Conservation (phyloP, 2,113 vertebrate genomes). For the Proteles cristata region DNA sequence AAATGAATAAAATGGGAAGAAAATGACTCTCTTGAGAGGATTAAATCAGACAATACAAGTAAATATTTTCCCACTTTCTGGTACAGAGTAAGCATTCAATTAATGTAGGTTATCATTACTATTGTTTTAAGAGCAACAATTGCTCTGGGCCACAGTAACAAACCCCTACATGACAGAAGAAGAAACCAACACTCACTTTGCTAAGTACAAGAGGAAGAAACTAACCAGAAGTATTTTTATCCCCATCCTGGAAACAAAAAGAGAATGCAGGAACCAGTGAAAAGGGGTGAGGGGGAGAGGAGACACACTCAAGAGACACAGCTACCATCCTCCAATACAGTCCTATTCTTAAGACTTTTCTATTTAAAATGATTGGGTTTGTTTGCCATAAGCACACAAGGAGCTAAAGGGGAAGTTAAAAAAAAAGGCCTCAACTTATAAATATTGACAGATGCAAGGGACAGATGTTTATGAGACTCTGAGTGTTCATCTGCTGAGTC, state of each 20-base stretch:
- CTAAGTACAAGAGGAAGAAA: conserved; percentile 21
- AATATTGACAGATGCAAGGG: background rate
- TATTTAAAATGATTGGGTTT: background rate
- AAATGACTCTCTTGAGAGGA: conserved; percentile 4
- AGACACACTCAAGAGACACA: conserved; percentile 5
- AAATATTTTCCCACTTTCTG: conserved; percentile 5
- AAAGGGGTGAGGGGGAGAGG: rapidly evolving
- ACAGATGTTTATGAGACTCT: conserved; percentile 32
- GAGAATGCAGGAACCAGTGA: background rate
- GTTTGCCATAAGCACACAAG: background rate
- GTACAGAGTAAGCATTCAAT: conserved; percentile 40
- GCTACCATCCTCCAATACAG: background rate
- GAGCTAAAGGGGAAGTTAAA: conserved; percentile 14
- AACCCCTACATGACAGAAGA: background rate
- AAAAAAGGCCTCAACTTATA: background rate
- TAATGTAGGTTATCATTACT: background rate
- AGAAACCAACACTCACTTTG: conserved; percentile 1
- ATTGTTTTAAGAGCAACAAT: conserved; percentile 38
- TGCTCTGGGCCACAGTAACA: background rate
- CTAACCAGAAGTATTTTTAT: conserved; percentile 18
- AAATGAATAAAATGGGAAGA: conserved; percentile 12
- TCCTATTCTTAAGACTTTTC: background rate
- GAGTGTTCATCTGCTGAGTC: background rate
- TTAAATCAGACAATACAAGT: conserved; percentile 36
- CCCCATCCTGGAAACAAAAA: background rate